Base-by-base conservation (phyloP, 2,113 vertebrate species). In the Pelmatolapia mariae region DNA sequence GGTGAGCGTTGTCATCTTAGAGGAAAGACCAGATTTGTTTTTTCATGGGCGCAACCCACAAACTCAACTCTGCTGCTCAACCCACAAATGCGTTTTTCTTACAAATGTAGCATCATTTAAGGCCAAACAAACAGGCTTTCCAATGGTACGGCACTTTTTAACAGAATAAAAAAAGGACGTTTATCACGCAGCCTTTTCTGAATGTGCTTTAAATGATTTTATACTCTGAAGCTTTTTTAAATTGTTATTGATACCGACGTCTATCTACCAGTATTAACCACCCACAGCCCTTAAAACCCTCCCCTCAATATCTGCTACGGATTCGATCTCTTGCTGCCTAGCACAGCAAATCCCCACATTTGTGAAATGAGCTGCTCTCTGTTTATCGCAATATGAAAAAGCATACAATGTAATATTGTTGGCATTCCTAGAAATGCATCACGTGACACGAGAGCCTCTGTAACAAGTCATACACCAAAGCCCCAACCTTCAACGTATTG, bases 21-120 rank as follows among this genome's bases (percentile, higher is more conserved):
- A 66, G 19, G 33, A 66, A 66, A 66, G 3, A 66, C 18, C 61
- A 36, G 31, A 12, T 36, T 66, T 66, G 33, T 38, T 38, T 66
- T n/a, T 66, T 5, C 61, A 66, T 38, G 61, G 61, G 33, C 7
- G 0, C 33, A 66, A 66, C 19, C 61, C 1, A 66, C 31, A 66
- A 38, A 38, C 61, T 66, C 61, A 66, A 8, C 33, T 66, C 31
- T 38, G 61, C 31, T 66, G 31, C 61, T n/a, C 61, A 66, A 66
- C 33, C 31, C 61, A 66, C 2, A 66, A 66, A 38, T 38, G 19
- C 0, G 4, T 66, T 66, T n/a, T 66, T 66, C 19, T 66, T 38
- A 1, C 5, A 1, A 0, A 66, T 66, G 10, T 2, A 33, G 9
- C 29, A 33, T 29, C 29, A 33, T 63, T 19, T 10, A 63, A 63